phyloP scores from a whole-genome alignment of 2,797 vertebrate genomes.

The Parotocinclus haroldoi region DNA sequence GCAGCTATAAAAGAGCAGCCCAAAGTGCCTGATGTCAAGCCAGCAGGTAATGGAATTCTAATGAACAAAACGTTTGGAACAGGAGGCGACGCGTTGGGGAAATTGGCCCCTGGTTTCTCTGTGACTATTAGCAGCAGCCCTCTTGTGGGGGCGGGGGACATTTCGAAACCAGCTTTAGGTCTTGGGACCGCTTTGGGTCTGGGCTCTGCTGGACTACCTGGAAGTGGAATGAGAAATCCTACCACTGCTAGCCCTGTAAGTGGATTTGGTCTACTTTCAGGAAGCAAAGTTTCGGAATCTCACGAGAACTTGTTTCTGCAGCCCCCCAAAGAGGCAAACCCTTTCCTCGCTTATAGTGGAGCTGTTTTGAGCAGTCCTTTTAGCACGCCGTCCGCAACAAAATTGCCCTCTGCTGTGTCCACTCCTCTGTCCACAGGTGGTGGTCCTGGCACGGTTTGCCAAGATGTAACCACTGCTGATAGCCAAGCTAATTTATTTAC shows the following conservation, averaged over 20 bases:
- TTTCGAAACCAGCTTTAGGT: slow-evolving; percentile 52
- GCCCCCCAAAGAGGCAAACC: slow-evolving; percentile 89
- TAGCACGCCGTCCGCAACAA: slow-evolving; percentile 68
- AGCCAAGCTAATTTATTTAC: slow-evolving; percentile 89
- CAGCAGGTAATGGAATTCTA: slow-evolving; percentile 76
- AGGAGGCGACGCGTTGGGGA: slow-evolving; percentile 73
- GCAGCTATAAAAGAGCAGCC: slow-evolving; percentile 63
- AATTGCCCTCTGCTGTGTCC: slow-evolving; percentile 18
- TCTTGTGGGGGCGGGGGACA: slow-evolving; percentile 51
- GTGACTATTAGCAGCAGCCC: slow-evolving; percentile 55
- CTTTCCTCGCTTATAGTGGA: slow-evolving; percentile 88
- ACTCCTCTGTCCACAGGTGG: slow-evolving; percentile 43
- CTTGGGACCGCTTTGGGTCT: slow-evolving; percentile 36
- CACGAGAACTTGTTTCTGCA: slow-evolving; percentile 97
- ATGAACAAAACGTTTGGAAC: slow-evolving; percentile 74
- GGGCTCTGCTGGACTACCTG: slow-evolving; percentile 53
- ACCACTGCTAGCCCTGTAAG: slow-evolving; percentile 53
- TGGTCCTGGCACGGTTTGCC: slow-evolving; percentile 8
- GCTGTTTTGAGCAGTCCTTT: slow-evolving; percentile 83
- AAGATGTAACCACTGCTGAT: slow-evolving; percentile 57
- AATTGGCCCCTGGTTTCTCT: slow-evolving; percentile 82
- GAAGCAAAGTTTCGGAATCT: slow-evolving; percentile 75
- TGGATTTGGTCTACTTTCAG: slow-evolving; percentile 67
- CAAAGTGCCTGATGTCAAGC: slow-evolving; percentile 78
- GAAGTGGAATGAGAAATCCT: slow-evolving; percentile 55